Evolutionary conservation across 2,797 vertebrate genomes (phyloP), one percentile per base, ranked within the genome.

Genomic region (Clarias pachynema): DNA sequence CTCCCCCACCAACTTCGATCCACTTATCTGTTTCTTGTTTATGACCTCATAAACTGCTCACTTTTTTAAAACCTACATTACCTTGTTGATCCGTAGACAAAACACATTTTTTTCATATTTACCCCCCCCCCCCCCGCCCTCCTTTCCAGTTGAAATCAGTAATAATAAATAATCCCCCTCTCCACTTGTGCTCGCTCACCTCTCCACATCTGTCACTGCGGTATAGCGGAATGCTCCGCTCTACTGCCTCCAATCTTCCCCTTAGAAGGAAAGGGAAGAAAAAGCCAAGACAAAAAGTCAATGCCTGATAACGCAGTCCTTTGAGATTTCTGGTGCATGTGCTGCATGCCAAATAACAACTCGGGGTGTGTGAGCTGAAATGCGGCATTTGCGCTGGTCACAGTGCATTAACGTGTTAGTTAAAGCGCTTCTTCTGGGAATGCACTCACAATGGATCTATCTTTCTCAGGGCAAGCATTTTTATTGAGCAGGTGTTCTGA

Each of bases 351-450:
- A 92, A 94, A 93, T 92, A 92, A 93, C 93, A 92, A 90, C 31
- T 89, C 79, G 24, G 66, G 37, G 79, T 40, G 40, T 31, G n/a
- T 37, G 60, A 40, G 78, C 83, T 8, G 37, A 85, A 81, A 81
- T 78, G 56, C 15, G n/a, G 79, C 84, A 79, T 89, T 89, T 90
- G 86, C 83, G 84, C 78, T 77, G 91, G 94, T 92, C 92, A 91
- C 92, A 93, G 90, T 89, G 92, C 93, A 94, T 95, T 95, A 95
- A 92, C 91, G 91, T 91, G 93, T 94, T 88, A 92, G 93, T 94
- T 94, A 94, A 93, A 92, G 93, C 89, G 88, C 40, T 70, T 83
- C 85, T 84, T 89, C 80, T 62, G 34, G 91, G 88, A 57, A 77
- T 79, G 31, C 34, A 75, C 83, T 86, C 66, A 62, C 75, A 75